Evolutionary conservation across 2,113 vertebrate species (phyloP).

Genomic region (Lasiurus cinereus): DNA sequence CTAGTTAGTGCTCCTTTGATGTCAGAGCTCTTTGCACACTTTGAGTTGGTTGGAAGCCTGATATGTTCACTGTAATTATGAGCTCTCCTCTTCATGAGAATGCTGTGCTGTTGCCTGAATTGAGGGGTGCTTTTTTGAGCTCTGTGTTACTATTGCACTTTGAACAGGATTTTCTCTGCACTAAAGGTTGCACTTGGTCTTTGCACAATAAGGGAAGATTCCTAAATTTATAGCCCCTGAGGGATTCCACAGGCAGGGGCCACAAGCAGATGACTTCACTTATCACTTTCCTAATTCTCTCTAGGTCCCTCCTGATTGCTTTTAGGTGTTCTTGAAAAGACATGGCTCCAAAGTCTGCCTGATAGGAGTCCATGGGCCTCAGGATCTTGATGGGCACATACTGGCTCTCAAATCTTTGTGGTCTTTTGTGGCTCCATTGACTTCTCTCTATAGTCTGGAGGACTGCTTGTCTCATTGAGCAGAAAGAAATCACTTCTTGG

Average conservation of each 20-base stretch:
- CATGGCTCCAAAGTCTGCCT: background rate
- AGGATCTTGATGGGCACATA: background rate
- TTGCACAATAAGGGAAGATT: background rate
- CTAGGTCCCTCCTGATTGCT: background rate
- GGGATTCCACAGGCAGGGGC: background rate
- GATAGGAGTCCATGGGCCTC: background rate
- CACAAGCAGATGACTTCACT: background rate
- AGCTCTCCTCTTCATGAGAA: background rate
- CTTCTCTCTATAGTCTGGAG: background rate
- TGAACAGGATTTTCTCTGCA: background rate
- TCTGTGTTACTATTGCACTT: background rate
- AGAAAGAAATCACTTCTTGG: background rate
- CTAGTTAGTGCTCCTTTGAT: background rate
- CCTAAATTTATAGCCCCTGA: background rate
- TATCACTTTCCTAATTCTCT: slow-evolving; percentile 51
- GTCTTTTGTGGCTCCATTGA: background rate
- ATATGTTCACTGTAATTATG: background rate
- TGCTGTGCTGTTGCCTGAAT: too few relatives aligned
- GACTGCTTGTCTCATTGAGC: background rate
- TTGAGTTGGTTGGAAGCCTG: background rate
- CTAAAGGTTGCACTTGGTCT: background rate
- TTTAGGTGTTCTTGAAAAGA: background rate
- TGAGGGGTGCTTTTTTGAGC: background rate
- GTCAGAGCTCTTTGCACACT: background rate
- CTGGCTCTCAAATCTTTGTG: background rate